Conservation (phyloP, 2,888 invertebrate species). For the Zele albiditarsus region DNA sequence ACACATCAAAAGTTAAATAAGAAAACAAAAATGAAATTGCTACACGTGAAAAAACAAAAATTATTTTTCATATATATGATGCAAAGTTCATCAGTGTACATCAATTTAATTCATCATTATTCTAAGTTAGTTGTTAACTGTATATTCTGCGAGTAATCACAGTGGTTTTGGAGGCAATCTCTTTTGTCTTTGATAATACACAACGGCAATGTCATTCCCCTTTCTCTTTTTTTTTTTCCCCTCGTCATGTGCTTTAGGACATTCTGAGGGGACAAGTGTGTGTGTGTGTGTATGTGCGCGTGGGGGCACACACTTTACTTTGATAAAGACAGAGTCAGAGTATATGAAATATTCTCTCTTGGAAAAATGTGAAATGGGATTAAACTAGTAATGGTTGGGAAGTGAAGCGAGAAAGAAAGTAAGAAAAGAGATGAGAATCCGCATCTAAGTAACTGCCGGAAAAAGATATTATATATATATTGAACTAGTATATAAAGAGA, state of each 20-base stretch:
- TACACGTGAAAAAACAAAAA: background rate
- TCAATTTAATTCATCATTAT: background rate
- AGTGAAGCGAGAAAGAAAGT: conserved; percentile 2
- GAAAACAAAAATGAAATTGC: background rate
- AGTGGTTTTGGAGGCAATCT: background rate
- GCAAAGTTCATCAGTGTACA: background rate
- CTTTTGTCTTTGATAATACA: background rate
- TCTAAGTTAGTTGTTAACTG: background rate
- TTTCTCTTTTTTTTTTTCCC: background rate
- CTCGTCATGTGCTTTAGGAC: background rate
- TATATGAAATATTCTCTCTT: background rate
- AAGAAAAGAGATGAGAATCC: conserved; percentile 16
- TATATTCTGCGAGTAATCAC: background rate
- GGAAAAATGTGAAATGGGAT: conserved; percentile 14
- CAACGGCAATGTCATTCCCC: background rate
- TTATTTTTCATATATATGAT: background rate
- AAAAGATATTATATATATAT: conserved; percentile 40
- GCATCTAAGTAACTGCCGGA: conserved; percentile 46
- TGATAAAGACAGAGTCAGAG: background rate
- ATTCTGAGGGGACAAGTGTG: background rate
- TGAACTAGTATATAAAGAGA: conserved; percentile 5
- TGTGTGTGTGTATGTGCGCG: background rate
- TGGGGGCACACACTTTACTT: background rate
- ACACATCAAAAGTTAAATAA: background rate
- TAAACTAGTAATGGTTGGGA: conserved; percentile 24